Evolutionary conservation across 2,888 invertebrate genomes (phyloP), one percentile per base, ranked within the genome.

Genomic region (Thera obeliscata): DNA sequence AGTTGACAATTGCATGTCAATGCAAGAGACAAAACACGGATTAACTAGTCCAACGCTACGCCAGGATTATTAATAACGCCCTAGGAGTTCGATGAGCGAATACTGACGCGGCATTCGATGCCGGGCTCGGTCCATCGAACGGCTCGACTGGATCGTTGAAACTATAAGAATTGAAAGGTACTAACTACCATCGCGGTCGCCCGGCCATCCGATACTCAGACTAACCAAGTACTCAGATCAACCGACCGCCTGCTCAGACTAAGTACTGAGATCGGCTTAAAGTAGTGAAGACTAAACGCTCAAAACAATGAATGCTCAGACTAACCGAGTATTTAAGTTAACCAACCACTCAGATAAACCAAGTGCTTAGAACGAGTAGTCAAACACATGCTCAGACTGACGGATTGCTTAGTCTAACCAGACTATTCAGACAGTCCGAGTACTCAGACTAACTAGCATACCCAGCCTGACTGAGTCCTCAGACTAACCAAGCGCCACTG

Each of bases 91-190:
- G 63, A 61, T 62, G 48, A 55, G 76, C 77, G 76, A 86, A 85
- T 82, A 84, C 78, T 81, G 81, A 77, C 76, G 76, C 74, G 87
- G 87, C 89, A 88, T 88, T 85, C 78, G 76, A 88, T 89, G 89
- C 87, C 87, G 78, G 75, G 41, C 41, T 89, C 89, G 91, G 90
- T 90, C 90, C 90, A 84, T 82, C 87, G 84, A 83, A 83, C 79
- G 79, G 81, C 78, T 83, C 83, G 67, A 83, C 84, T 86, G 82
- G 82, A 82, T 82, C 49, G 43, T 81, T 82, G 22, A 82, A 84
- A 83, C 87, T 89, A 89, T 87, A 88, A 86, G 88, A 88, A 89
- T 88, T 82, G 83, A 83, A 85, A 87, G 82, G 85, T 87, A 85
- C 86, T 85, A 86, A 82, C 86, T 86, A 86, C 81, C 75, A 78